Base-by-base conservation (phyloP, 2,113 vertebrate species). In the Heterocephalus glaber region DNA sequence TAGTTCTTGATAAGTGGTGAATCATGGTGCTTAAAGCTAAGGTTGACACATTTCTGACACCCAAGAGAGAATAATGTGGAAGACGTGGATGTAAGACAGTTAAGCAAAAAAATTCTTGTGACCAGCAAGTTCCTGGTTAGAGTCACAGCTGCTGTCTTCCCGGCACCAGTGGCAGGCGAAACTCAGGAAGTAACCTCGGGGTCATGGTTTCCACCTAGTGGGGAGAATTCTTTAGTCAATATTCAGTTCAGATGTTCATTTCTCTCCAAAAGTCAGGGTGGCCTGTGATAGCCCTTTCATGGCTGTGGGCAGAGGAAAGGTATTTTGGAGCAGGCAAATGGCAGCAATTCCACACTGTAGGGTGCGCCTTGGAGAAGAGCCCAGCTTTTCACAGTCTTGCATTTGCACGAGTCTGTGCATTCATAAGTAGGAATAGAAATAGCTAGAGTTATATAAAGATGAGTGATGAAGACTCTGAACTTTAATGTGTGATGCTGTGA, bases 401-500 rank as follows among this genome's bases (percentile, higher is more conserved):
- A 60, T 97, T 95, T 95, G 81, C 41, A 28, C 87, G 81, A 84
- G 58, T 90, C 96, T 94, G n/a, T 96, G 96, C 95, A 92, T 95
- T 97, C 95, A 83, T 92, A 97, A 97, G 96, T 96, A 96, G 95
- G 90, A 95, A 72, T 61, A 38, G 87, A 98, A 98, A 97, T 96
- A 97, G 95, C 93, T 44, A 6, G 56, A 96, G 95, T 97, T 98
- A 96, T 97, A 95, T 95, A 98, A 96, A 96, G 87, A 95, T 41
- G 33, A 70, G 58, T 49, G 95, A 92, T 97, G 92, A 93, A 97
- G 92, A 96, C 84, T 65, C 94, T 97, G 96, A 98, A 96, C 97
- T 97, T 97, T 90, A 96, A 96, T 89, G 97, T 98, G 97, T 95
- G 95, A 97, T 96, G 89, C 30, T 95, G 97, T 96, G 96, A 98